Conservation (phyloP, 53 echinoderm and acorn worm species). For the Holothuria scabra region DNA sequence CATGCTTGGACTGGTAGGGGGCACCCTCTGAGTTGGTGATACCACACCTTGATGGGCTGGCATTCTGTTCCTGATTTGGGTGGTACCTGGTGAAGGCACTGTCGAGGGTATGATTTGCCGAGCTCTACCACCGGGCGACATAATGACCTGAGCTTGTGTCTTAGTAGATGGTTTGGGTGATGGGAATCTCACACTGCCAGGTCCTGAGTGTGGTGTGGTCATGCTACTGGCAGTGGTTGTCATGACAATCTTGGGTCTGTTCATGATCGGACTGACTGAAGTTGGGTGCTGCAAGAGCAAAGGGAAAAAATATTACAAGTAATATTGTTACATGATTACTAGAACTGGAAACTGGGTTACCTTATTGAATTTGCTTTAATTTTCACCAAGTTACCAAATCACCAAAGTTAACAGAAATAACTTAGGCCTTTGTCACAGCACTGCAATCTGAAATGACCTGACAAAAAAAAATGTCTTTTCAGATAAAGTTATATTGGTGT, state of each 20-base stretch:
- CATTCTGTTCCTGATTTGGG: not conserved
- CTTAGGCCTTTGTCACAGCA: too few species aligned
- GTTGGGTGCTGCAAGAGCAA: too few species aligned
- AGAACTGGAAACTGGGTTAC: too few species aligned
- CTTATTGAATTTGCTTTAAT: too few species aligned
- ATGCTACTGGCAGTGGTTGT: constrained; percentile 55
- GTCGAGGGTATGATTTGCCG: constrained; percentile 49
- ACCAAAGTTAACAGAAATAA: too few species aligned
- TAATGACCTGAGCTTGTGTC: constrained; percentile 66
- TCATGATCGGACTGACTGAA: constrained; percentile 60
- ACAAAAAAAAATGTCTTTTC: too few species aligned
- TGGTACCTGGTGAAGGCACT: constrained; percentile 36
- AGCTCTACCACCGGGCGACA: constrained; percentile 55
- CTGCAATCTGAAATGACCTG: too few species aligned
- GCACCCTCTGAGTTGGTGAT: constrained; percentile 4
- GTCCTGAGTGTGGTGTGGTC: constrained; percentile 3
- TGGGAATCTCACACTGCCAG: constrained; percentile 22
- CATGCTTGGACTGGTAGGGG: not conserved
- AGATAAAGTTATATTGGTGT: too few species aligned
- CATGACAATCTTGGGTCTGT: constrained; percentile 87
- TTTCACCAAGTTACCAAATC: too few species aligned
- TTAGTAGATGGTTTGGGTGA: constrained; percentile 34
- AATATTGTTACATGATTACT: too few species aligned
- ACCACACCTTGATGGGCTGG: not conserved
- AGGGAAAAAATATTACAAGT: too few species aligned